Evolutionary conservation across 2,113 vertebrate genomes (phyloP), one percentile per base, ranked within the genome.

Genomic region (Oreochromis tanganicae): DNA sequence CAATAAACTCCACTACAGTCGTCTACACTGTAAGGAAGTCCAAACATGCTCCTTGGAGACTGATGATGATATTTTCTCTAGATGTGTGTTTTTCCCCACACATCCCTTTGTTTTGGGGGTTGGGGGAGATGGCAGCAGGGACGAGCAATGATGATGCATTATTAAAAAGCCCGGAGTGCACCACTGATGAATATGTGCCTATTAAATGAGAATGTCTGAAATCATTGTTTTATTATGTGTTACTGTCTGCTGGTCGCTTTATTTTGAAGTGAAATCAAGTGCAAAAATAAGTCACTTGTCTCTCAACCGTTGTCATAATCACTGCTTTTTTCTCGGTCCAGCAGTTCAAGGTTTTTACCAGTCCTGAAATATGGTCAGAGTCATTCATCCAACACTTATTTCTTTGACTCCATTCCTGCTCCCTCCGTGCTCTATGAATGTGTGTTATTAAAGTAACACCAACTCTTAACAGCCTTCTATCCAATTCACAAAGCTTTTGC

Each of bases 131-230:
- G 89, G 56, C 73, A 88, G 85, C 61, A 17, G 81, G 81, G 90
- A 92, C 2, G 46, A 87, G 87, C 81, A 59, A 82, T 86, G 88
- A 91, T 9, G 17, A 91, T 95, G 84, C 81, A 95, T 95, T 94
- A 95, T 95, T 95, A 88, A 95, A 91, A 92, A 89, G 91, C 68
- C 81, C 34, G 1, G 83, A 93, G 91, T 90, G 89, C 91, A 94
- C 68, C 32, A 24, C 48, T 88, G 87, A 92, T 87, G 85, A 92
- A 81, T 57, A 86, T 87, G 83, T 86, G 80, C 75, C 87, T 89
- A 86, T 91, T 94, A 85, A 93, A 90, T 78, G 86, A 79, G 38
- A 78, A 84, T 5, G 87, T 46, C 63, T 83, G 43, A 90, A 88
- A 93, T 89, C 56, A 92, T 43, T 24, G 21, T 48, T 52, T 29